Evolutionary conservation across 2,797 vertebrate genomes (phyloP).

Genomic region (Microctenopoma steveboyesi): DNA sequence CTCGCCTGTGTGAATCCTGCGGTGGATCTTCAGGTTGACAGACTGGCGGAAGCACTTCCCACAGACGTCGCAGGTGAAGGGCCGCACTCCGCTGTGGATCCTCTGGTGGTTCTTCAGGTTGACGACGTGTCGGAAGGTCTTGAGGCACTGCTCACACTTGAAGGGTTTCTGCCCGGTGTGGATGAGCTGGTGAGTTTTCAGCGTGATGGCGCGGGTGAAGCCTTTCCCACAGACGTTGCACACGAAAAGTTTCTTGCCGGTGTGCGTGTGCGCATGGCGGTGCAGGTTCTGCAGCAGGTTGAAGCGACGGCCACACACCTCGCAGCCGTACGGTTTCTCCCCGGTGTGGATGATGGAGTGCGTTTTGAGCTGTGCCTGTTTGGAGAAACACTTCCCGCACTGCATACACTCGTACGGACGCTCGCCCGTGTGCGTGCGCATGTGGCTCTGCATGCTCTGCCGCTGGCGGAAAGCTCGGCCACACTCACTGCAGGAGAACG

Average conservation of each 20-base stretch:
- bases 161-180: conserved; percentile 82
- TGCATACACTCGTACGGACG: conserved; percentile 69
- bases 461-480: conserved; percentile 70
- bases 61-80: conserved; percentile 78
- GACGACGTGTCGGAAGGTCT: conserved; percentile 79
- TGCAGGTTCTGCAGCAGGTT: conserved; percentile 82
- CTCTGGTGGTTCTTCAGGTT: conserved; percentile 82
- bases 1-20: conserved; percentile 82
- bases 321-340: conserved; percentile 75
- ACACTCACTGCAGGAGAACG: conserved; percentile 71
- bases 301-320: conserved; percentile 78
- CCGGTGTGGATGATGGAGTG: conserved; percentile 77
- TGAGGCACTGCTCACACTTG: conserved; percentile 75
- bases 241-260: conserved; percentile 70
- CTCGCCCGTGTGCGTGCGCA: conserved; percentile 70
- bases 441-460: conserved; percentile 74
- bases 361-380: conserved; percentile 78
- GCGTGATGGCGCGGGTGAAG: conserved; percentile 80
- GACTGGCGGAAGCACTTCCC: conserved; percentile 81
- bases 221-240: conserved; percentile 79
- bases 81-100: conserved; percentile 79
- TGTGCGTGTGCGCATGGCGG: conserved; percentile 77
- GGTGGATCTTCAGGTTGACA: conserved; percentile 83
- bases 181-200: conserved; percentile 80
- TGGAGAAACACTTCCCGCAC: conserved; percentile 79